phyloP scores from a whole-genome alignment of 2,797 vertebrate species.

The Oophaga sylvatica region DNA sequence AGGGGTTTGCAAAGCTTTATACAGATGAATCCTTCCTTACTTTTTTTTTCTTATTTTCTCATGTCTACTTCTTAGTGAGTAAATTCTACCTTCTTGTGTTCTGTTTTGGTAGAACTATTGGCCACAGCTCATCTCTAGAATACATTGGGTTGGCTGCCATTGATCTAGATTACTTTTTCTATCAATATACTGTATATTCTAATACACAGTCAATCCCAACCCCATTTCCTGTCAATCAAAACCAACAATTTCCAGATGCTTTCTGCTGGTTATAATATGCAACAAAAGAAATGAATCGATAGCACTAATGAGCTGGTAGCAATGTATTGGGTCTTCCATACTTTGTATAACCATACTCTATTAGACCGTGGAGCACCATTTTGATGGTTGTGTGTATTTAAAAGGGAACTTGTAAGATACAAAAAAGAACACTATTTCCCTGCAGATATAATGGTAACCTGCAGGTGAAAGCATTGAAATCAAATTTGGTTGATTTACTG shows the following conservation, averaged over 20 bases:
- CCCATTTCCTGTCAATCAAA: background rate
- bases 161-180: background rate
- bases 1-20: too few relatives aligned
- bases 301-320: background rate
- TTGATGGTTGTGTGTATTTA: background rate
- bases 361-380: background rate
- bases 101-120: background rate
- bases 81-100: background rate
- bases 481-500: too few relatives aligned
- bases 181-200: background rate
- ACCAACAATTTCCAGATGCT: background rate
- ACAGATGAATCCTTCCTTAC: too few relatives aligned
- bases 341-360: too few relatives aligned
- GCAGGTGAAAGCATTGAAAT: too few relatives aligned
- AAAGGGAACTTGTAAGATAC: too few relatives aligned
- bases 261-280: background rate
- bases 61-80: background rate
- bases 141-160: background rate
- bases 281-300: background rate
- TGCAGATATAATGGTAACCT: too few relatives aligned
- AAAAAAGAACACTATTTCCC: too few relatives aligned
- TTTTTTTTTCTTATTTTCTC: background rate
- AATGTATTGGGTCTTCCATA: background rate
- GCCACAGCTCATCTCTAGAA: background rate
- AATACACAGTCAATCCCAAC: background rate